These are phyloP conservation scores for Spilogale gracilis DNA, from an alignment of 2,113 vertebrate genomes.

Conservation along the genomic window DNA sequence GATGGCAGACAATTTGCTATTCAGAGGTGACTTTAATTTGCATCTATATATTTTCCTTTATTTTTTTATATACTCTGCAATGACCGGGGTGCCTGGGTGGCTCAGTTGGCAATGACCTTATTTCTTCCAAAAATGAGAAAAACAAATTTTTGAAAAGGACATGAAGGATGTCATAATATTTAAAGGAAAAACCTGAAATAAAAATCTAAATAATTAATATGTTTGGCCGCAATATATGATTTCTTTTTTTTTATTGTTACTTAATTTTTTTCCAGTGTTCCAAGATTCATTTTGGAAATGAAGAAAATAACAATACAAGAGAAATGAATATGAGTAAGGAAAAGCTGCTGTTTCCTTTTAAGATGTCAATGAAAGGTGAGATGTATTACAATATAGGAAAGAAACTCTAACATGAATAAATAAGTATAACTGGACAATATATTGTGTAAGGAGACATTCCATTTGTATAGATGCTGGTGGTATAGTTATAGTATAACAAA, in stretches of 20 bases:
- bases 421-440: neutral
- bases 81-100: too few relatives aligned
- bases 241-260: neutral
- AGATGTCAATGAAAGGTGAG: neutral
- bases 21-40: slow-evolving; percentile 3
- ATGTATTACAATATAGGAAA: neutral
- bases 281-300: neutral
- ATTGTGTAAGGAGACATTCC: neutral
- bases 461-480: neutral
- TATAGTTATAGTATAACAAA: neutral
- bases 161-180: neutral
- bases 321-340: neutral
- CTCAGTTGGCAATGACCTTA: neutral
- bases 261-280: too few relatives aligned
- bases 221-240: neutral
- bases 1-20: neutral
- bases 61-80: neutral
- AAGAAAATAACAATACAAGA: neutral
- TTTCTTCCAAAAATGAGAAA: neutral
- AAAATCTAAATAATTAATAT: slow-evolving; percentile 32
- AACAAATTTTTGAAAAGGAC: neutral
- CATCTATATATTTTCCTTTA: neutral
- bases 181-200: slow-evolving; percentile 16
- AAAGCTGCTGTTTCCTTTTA: slow-evolving; percentile 6
- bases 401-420: neutral